Evolutionary conservation across 2,797 vertebrate species (phyloP).

Genomic region (Crenuchus spilurus): DNA sequence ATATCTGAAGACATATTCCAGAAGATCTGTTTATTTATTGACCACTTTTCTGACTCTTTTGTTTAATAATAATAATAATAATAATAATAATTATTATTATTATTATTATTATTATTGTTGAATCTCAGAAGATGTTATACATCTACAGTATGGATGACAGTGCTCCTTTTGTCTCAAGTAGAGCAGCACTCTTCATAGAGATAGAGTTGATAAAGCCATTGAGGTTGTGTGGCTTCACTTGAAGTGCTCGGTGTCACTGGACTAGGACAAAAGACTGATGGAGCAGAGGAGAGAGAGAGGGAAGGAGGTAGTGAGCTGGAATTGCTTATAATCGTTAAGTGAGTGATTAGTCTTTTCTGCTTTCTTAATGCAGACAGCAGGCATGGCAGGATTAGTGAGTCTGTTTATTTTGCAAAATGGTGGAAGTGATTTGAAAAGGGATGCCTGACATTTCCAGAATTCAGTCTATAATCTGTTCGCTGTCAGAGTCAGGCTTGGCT

Average conservation of each 20-base stretch:
- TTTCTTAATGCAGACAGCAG: slow-evolving; percentile 24
- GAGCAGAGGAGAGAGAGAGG: background rate
- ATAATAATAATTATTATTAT: no score
- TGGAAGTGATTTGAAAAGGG: slow-evolving; percentile 23
- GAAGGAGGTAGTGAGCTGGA: background rate
- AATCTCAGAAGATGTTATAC: background rate
- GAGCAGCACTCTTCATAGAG: background rate
- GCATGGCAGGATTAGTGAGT: slow-evolving; percentile 2
- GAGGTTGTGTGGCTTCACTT: background rate
- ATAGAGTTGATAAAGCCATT: background rate
- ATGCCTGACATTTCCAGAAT: slow-evolving; percentile 17
- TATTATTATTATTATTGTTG: no score
- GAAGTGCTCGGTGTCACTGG: background rate
- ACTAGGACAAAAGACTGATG: background rate
- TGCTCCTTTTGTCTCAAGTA: background rate
- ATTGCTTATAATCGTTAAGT: slow-evolving; percentile 14
- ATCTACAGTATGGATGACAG: background rate
- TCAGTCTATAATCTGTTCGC: background rate
- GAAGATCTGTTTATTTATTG: no score
- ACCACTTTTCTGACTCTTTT: no score
- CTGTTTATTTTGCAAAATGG: slow-evolving; percentile 25
- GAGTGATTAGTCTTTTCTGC: slow-evolving; percentile 10
- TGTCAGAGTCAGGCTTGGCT: background rate
- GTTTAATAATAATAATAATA: no score
- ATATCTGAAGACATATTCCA: no score